These are phyloP conservation scores for Oreochromis niloticus DNA, from an alignment of 2,113 vertebrate genomes.

Conservation along the genomic window DNA sequence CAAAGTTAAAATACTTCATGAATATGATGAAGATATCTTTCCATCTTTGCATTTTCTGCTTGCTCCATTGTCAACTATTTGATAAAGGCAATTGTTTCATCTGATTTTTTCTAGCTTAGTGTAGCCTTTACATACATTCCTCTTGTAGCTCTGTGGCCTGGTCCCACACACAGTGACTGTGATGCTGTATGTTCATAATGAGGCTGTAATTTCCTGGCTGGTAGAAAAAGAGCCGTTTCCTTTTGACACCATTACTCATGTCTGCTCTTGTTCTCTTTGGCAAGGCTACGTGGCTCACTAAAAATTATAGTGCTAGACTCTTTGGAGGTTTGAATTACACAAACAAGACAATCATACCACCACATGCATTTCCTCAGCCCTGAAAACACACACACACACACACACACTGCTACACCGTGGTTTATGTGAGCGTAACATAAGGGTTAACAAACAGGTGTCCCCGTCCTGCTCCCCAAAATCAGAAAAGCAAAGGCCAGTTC, in stretches of 20 bases:
- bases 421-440: background rate
- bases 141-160: background rate
- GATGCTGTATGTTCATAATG: accelerated
- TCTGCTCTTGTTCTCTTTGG: background rate
- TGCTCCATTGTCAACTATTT: accelerated
- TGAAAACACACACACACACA: background rate
- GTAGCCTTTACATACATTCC: accelerated
- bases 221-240: background rate
- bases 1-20: background rate
- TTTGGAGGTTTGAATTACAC: background rate
- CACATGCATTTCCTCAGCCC: background rate
- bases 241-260: background rate
- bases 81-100: background rate
- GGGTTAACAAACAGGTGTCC: background rate
- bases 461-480: background rate
- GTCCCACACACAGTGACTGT: background rate
- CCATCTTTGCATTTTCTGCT: accelerated
- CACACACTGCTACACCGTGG: accelerated
- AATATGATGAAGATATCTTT: background rate
- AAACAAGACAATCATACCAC: background rate
- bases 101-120: background rate
- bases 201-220: background rate
- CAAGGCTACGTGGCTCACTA: background rate
- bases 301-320: background rate
- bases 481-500: accelerated